A percentile compares a stretch with the other conserved stretches of the same genome.
phyloP scores from a whole-genome alignment of 1,140 invertebrate genomes.

The Liolophura sinensis region DNA sequence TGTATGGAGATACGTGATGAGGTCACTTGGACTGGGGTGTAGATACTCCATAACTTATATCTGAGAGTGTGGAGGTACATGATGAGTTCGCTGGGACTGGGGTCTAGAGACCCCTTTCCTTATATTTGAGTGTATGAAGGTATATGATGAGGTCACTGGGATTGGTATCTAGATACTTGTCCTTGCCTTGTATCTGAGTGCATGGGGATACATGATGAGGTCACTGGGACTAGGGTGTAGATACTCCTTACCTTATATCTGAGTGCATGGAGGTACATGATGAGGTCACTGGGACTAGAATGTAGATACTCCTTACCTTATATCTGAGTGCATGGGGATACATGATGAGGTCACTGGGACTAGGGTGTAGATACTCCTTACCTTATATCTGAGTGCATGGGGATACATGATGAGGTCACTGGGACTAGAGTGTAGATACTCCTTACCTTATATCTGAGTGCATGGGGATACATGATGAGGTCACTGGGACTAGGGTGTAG shows the following conservation, averaged over 20 bases:
- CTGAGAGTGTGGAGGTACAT: not conserved
- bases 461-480: not conserved
- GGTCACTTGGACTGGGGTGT: conserved; percentile 85
- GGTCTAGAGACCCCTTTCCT: not conserved
- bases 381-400: not conserved
- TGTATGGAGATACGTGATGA: conserved; percentile 96
- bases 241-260: conserved; percentile 76
- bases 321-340: not conserved
- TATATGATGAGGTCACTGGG: not conserved
- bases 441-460: not conserved
- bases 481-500: not conserved
- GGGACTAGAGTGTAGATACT: not conserved
- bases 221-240: too few species aligned
- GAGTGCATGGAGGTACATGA: conserved; percentile 97
- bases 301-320: conserved; percentile 74
- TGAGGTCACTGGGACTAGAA: conserved; percentile 84
- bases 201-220: not conserved
- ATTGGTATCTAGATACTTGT: too few species aligned
- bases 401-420: not conserved
- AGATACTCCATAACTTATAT: conserved; percentile 67
- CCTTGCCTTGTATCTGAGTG: not conserved
- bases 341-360: not conserved
- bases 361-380: not conserved
- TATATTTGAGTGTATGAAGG: not conserved
- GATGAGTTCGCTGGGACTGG: not conserved